Conservation (phyloP, 2,113 vertebrate species). For the Calonectris borealis region DNA sequence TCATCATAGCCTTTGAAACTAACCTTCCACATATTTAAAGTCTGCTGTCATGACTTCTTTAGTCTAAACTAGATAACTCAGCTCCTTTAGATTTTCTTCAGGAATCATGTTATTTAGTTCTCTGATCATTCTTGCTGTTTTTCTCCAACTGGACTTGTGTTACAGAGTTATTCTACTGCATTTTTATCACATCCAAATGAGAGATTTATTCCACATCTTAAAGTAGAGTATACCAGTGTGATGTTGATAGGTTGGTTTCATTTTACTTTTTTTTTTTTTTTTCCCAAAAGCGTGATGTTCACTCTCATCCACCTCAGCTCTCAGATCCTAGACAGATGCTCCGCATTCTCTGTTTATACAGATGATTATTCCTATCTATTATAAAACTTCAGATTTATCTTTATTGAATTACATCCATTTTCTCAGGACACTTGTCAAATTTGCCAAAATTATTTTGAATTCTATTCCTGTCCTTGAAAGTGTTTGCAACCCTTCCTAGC, state of each 20-base stretch:
- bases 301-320: neutral
- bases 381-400: neutral
- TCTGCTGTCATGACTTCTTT: neutral
- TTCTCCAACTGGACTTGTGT: neutral
- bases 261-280: neutral
- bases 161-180: neutral
- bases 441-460: neutral
- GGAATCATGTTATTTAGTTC: neutral
- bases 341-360: neutral
- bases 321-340: neutral
- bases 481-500: neutral
- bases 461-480: neutral
- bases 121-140: neutral
- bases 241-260: neutral
- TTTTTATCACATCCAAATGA: neutral
- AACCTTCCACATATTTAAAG: neutral
- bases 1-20: conserved; percentile 5
- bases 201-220: neutral
- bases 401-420: neutral
- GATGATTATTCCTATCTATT: neutral
- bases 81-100: neutral
- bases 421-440: neutral
- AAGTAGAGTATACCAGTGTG: neutral
- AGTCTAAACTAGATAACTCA: neutral
- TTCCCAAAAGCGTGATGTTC: neutral